Conservation (phyloP, 2,797 vertebrate species). For the Emydoidea blandingii region DNA sequence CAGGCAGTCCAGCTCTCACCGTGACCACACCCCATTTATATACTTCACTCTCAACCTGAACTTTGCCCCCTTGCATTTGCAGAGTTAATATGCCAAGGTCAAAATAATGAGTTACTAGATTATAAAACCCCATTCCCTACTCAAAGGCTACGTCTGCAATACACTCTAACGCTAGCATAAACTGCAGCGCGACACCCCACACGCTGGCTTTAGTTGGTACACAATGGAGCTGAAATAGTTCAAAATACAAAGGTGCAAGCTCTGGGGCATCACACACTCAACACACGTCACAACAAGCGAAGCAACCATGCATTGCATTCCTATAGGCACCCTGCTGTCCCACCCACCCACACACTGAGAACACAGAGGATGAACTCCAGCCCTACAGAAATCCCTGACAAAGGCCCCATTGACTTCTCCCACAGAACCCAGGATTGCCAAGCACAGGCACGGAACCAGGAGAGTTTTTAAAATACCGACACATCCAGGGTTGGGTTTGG, state of each 20-base stretch:
- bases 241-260: not conserved
- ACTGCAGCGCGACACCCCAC: too few species aligned
- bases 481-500: not conserved
- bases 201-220: not conserved
- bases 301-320: not conserved
- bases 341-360: not conserved
- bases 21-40: not conserved
- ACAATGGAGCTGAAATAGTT: not conserved
- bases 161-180: too few species aligned
- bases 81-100: not conserved
- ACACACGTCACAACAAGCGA: not conserved
- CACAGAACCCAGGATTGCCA: not conserved
- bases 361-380: too few species aligned
- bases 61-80: not conserved
- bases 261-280: not conserved
- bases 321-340: not conserved
- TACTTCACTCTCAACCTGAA: not conserved
- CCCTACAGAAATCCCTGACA: not conserved
- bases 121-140: not conserved
- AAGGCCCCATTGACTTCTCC: not conserved
- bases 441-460: not conserved
- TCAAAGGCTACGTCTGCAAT: not conserved
- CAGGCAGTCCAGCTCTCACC: not conserved
- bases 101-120: not conserved
- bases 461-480: not conserved